Percentiles rank a stretch among this genome's conserved stretches.
Conservation (phyloP, 2,113 vertebrate genomes). For the Saguinus imperator region DNA sequence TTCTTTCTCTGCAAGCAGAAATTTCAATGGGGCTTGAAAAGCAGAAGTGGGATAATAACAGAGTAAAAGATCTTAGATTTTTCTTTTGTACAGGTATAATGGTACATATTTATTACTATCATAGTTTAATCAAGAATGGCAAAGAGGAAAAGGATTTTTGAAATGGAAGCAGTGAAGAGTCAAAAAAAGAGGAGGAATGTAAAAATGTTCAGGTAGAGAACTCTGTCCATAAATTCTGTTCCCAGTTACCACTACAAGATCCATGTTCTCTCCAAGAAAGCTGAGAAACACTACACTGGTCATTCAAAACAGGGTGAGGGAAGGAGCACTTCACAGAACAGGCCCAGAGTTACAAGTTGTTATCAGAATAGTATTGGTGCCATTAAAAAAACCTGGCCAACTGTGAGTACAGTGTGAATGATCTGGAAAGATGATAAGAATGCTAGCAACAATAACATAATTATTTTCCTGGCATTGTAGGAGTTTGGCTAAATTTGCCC, state of each 20-base stretch:
- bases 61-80: background rate
- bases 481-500: background rate
- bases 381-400: background rate
- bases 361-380: background rate
- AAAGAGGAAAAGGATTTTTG: background rate
- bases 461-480: background rate
- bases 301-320: fast-evolving
- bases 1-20: background rate
- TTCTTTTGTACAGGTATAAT: background rate
- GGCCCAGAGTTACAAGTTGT: background rate
- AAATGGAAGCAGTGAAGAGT: background rate
- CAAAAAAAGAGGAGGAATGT: background rate
- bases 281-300: background rate
- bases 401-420: background rate
- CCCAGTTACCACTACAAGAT: fast-evolving
- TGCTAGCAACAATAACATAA: background rate
- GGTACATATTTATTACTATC: background rate
- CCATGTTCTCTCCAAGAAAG: background rate
- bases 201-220: fast-evolving
- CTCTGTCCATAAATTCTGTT: background rate
- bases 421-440: background rate
- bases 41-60: background rate
- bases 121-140: background rate
- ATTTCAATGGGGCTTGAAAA: background rate
- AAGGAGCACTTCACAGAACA: background rate